These are phyloP conservation scores for Peromyscus polionotus DNA, from an alignment of 2,113 vertebrate species.

Conservation along the genomic window DNA sequence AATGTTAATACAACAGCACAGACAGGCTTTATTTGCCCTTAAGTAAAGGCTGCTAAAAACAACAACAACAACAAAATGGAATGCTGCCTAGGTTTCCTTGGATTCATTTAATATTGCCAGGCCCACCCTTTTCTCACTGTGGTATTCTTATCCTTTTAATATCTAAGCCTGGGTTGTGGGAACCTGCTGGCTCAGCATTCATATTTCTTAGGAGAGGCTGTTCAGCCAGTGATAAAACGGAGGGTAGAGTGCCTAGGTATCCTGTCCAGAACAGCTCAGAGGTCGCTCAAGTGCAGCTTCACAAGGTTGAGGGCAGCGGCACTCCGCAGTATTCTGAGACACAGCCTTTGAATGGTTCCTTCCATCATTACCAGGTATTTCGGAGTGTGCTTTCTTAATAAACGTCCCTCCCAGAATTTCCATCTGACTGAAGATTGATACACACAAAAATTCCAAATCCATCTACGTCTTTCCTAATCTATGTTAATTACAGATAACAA, in stretches of 20 bases:
- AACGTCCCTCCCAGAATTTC: neutral
- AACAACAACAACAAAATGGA: too few species aligned
- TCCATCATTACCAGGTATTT: neutral
- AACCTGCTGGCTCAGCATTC: neutral
- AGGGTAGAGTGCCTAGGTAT: neutral
- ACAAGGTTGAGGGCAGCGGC: too few species aligned
- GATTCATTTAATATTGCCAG: neutral
- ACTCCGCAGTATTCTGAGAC: neutral
- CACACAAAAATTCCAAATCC: neutral
- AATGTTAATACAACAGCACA: neutral
- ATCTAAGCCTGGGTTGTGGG: neutral
- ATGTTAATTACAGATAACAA: neutral
- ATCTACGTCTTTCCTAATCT: neutral
- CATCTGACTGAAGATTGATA: neutral
- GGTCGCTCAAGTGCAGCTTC: neutral
- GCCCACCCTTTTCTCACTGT: accelerated
- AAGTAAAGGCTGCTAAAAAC: neutral
- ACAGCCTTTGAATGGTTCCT: neutral
- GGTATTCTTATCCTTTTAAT: neutral
- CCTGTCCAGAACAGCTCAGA: neutral
- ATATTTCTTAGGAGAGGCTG: accelerated
- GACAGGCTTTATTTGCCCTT: neutral
- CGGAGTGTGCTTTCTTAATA: neutral
- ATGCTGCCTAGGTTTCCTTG: neutral
- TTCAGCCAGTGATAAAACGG: neutral